These are phyloP conservation scores for Conchocele bisecta DNA, from an alignment of 2,888 invertebrate species.

Conservation along the genomic window DNA sequence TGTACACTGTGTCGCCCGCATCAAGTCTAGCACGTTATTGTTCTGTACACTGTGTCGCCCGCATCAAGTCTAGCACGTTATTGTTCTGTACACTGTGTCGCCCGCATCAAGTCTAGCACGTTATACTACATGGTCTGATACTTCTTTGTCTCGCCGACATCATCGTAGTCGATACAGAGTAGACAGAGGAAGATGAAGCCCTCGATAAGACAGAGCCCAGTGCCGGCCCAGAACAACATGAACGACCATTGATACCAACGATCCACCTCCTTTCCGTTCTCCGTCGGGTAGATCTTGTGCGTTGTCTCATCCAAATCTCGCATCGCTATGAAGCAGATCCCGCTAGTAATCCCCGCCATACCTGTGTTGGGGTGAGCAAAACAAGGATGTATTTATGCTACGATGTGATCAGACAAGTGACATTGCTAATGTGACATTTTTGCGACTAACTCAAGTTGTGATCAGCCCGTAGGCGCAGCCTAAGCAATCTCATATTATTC, in stretches of 20 bases:
- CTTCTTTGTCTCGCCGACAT: constrained; percentile 61
- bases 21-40: too few species aligned
- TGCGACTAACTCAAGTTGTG: too few species aligned
- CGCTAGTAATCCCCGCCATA: constrained; percentile 70
- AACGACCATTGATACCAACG: constrained; percentile 71
- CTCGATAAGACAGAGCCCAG: constrained; percentile 65
- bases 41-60: too few species aligned
- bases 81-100: too few species aligned
- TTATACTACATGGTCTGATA: constrained; percentile 53
- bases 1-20: too few species aligned
- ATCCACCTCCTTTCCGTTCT: constrained; percentile 18
- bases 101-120: too few species aligned
- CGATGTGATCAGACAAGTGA: too few species aligned
- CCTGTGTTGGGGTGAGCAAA: constrained; percentile 55
- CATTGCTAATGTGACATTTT: too few species aligned
- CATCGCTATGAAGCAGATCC: constrained; percentile 73
- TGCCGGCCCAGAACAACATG: constrained; percentile 70
- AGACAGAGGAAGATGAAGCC: constrained; percentile 69
- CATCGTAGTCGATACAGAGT: constrained; percentile 66
- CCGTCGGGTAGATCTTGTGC: constrained; percentile 57
- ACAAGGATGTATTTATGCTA: too few species aligned
- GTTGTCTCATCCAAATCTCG: constrained; percentile 66
- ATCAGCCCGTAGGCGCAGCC: too few species aligned
- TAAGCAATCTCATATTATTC: too few species aligned
- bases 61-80: too few species aligned